Conservation (phyloP, 2,113 vertebrate species). For the Pleuronectes platessa region DNA sequence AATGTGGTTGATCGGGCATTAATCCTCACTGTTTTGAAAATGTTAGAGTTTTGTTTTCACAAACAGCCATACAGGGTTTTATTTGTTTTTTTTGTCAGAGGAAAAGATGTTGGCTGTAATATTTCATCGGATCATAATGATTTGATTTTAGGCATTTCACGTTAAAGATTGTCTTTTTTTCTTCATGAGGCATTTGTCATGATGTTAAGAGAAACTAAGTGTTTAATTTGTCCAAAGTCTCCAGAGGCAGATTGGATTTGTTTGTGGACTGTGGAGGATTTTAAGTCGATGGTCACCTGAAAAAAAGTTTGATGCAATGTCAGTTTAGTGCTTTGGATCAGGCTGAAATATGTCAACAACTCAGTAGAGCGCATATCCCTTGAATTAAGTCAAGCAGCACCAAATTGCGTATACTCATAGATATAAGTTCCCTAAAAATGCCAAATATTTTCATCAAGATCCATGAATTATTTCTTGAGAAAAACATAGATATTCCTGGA, state of each 20-base stretch:
- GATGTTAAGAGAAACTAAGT: neutral
- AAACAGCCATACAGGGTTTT: neutral
- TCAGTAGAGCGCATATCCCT: too few relatives aligned
- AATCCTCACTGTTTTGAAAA: conserved; percentile 21
- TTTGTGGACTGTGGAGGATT: neutral
- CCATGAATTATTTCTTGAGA: neutral
- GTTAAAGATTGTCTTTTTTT: conserved; percentile 24
- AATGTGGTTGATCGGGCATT: neutral
- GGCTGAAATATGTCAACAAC: too few relatives aligned
- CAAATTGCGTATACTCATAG: neutral
- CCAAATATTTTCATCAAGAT: neutral
- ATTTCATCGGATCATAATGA: neutral
- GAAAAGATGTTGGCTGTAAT: conserved; percentile 21
- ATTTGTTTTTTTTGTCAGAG: conserved; percentile 3
- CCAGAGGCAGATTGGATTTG: neutral
- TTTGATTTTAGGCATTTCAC: neutral
- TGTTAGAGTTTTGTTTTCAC: conserved; percentile 23
- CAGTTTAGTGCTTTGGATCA: too few relatives aligned
- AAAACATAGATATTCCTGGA: too few relatives aligned
- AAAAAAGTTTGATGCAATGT: too few relatives aligned
- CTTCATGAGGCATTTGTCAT: conserved; percentile 28
- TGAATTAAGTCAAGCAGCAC: too few relatives aligned
- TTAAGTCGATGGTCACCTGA: too few relatives aligned
- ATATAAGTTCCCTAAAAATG: too few relatives aligned
- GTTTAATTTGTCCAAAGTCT: neutral